Conservation (phyloP, 2,113 vertebrate genomes). For the Nyctibius bracteatus region DNA sequence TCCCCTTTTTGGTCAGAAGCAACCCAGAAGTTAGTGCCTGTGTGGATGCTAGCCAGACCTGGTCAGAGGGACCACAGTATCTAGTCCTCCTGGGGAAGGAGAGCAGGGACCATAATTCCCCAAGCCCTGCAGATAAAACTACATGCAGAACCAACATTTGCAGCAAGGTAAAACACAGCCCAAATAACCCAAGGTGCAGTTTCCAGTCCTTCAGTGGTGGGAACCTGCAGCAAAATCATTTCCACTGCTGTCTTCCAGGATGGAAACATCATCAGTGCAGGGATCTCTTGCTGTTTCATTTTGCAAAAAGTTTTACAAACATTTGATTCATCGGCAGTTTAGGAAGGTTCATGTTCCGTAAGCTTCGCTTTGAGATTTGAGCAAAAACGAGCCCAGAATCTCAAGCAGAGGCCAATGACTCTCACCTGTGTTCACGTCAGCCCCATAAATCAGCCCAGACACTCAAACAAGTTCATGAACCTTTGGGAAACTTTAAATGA, state of each 20-base stretch:
- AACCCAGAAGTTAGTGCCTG: not conserved
- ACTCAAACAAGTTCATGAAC: not conserved
- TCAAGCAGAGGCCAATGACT: not conserved
- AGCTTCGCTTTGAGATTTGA: not conserved
- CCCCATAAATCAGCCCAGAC: not conserved
- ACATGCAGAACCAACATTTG: not conserved
- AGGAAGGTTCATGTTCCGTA: not conserved
- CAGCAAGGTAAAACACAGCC: not conserved
- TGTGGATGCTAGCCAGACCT: not conserved
- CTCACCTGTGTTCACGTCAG: not conserved
- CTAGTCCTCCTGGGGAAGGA: not conserved
- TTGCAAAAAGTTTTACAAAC: not conserved
- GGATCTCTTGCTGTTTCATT: not conserved
- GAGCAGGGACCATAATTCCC: not conserved
- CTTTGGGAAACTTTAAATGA: not conserved
- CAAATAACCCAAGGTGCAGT: fast-evolving
- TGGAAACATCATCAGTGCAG: not conserved
- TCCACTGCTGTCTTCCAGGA: not conserved
- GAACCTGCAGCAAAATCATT: not conserved
- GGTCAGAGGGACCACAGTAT: not conserved
- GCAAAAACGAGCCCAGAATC: not conserved
- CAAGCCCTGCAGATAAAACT: not conserved
- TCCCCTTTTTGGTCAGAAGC: not conserved
- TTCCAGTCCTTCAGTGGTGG: not conserved
- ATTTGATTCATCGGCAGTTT: not conserved